A percentile compares a stretch with the other conserved stretches of the same genome.
Conservation (phyloP, 2,888 invertebrate species). For the Leistus spinibarbis region DNA sequence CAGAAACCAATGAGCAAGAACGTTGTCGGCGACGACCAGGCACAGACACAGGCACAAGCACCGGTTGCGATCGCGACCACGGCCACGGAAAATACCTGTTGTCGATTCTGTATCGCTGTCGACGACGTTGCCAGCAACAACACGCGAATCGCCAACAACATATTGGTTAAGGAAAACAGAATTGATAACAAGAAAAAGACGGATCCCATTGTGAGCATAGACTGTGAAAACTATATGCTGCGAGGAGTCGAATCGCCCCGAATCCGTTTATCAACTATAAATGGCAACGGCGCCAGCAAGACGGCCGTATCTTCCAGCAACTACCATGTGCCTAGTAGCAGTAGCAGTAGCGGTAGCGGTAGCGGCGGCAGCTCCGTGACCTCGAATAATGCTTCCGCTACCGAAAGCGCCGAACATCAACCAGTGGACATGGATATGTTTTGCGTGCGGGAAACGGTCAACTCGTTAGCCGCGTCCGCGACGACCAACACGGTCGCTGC, state of each 20-base stretch:
- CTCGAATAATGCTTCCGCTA: slow-evolving; percentile 12
- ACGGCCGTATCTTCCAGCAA: slow-evolving; percentile 27
- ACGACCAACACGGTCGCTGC: slow-evolving; percentile 29
- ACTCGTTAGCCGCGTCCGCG: slow-evolving; percentile 47
- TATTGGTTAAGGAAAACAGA: neutral
- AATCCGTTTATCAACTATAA: slow-evolving; percentile 41
- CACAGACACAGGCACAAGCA: slow-evolving; percentile 39
- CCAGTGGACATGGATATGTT: slow-evolving; percentile 54
- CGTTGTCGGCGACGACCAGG: slow-evolving; percentile 29
- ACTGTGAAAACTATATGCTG: slow-evolving; percentile 62
- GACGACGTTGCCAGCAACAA: slow-evolving; percentile 41
- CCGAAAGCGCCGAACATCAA: slow-evolving; percentile 34
- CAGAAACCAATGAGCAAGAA: slow-evolving; percentile 14
- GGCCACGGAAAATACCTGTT: slow-evolving; percentile 40
- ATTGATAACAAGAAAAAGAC: neutral
- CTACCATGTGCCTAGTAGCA: slow-evolving; percentile 31
- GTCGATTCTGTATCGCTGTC: slow-evolving; percentile 42
- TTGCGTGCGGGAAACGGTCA: slow-evolving; percentile 53
- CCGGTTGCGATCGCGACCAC: slow-evolving; percentile 19
- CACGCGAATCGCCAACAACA: neutral
- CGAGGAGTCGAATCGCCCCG: slow-evolving; percentile 50
- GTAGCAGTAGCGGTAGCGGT: neutral
- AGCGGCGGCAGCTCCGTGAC: neutral
- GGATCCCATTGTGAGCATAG: slow-evolving; percentile 54
- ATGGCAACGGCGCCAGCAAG: slow-evolving; percentile 41